Conservation (phyloP, 2,888 invertebrate species). For the Chirona hameri region DNA sequence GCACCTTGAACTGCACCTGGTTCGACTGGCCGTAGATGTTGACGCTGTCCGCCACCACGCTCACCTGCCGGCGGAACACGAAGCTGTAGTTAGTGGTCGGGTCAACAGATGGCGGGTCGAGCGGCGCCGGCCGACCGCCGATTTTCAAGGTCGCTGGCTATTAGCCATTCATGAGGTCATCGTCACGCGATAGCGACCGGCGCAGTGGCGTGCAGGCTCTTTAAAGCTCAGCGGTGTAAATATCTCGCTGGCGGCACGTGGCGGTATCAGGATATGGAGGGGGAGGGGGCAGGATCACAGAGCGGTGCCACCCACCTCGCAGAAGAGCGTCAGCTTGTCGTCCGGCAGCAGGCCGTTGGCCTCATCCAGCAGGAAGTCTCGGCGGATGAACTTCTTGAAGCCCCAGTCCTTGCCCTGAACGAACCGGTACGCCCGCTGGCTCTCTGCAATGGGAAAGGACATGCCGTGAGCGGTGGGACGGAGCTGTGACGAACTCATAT, state of each 20-base stretch:
- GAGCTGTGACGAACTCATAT: no score
- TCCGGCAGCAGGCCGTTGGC: conserved; percentile 97
- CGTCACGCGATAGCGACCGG: conserved; percentile 4
- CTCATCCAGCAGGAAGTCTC: conserved; percentile 98
- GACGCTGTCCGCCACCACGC: conserved; percentile 88
- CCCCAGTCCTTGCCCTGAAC: conserved; percentile 99
- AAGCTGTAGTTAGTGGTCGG: background rate
- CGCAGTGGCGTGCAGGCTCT: background rate
- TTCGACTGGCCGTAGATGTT: conserved; percentile 99
- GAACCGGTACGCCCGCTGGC: conserved; percentile 93
- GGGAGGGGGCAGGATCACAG: background rate
- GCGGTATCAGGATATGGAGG: background rate
- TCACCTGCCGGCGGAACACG: conserved; percentile 34
- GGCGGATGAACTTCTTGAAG: conserved; percentile 98
- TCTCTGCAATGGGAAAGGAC: conserved; percentile 54
- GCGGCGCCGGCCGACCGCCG: background rate
- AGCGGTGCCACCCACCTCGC: conserved; percentile 67
- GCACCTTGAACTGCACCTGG: conserved; percentile 90
- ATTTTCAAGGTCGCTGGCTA: conserved; percentile 3
- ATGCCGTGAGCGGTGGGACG: no score
- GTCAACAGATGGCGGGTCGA: background rate
- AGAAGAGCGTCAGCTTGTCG: conserved; percentile 98
- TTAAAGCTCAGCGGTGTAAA: background rate
- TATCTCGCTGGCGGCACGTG: background rate
- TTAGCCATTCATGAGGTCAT: conserved; percentile 26